Evolutionary conservation across 2,888 invertebrate species (phyloP), one percentile per base, ranked within the genome.

Genomic region (Allophyes oxyacanthae): DNA sequence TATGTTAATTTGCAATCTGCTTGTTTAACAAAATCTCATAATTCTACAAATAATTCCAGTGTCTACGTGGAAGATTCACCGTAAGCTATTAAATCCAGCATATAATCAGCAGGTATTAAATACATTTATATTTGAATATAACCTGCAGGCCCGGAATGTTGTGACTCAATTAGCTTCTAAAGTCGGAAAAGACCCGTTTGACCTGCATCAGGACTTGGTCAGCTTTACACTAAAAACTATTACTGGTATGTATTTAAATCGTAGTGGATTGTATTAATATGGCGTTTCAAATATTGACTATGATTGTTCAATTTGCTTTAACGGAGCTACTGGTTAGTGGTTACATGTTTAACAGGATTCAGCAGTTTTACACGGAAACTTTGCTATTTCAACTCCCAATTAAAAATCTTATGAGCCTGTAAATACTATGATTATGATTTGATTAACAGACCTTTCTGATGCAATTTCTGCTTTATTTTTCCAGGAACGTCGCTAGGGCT

Each of bases 61-160:
- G n/a, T 38, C 37, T 13, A 6, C n/a, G 25, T 88, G 87, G 87
- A 82, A 79, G 20, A 51, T 49, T 0, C 82, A 83, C 34, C 75
- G 86, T 0, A 85, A 77, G 30, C 45, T 82, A 0, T 50, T 88
- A 6, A 77, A 62, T 11, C 81, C 83, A 26, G 70, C 81, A 0
- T 85, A 85, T 53, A 78, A 77, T 10, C 75, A 75, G 11, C 64
- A 65, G 36, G 63, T 80, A 3, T 49, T 83, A 5, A 61, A 77
- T 6, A 57, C 75, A 0, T 81, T 75, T 20, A 46, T 83, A 7
- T 61, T 55, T 1, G 59, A 76, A 6, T 77, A 77, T 32, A 81
- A 82, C 51, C 37, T 30, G 0, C 79, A 85, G n/a, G 66, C 78
- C 0, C 54, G 53, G 5, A 37, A 41, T 0, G 54, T 85, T 10